Evolutionary conservation across 2,797 vertebrate species (phyloP), one percentile per base, ranked within the genome.

Genomic region (Coendou prehensilis): DNA sequence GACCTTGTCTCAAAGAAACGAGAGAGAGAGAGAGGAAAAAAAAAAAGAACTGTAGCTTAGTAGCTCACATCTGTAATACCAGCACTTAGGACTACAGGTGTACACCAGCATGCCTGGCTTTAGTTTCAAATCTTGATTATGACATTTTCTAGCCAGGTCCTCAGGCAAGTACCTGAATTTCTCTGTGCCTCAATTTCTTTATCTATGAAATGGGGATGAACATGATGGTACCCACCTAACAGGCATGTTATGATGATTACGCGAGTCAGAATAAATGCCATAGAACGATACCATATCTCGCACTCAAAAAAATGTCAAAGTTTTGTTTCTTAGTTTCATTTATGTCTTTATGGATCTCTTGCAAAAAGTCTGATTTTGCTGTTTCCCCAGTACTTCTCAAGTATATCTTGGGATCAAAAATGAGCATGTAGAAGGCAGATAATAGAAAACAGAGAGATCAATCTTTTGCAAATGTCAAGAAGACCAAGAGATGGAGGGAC

Each of bases 181-280:
- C 41, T 95, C 59, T 59, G 37, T 61, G 64, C 30, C 93, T 97
- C 91, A 17, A 0, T 89, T 81, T 86, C 76, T 69, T 26, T 50
- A 81, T 37, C 2, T 47, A 59, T 73, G 92, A 94, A 96, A 93
- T 33, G 79, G 92, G 50, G 75, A 92, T 37, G 56, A 22, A 71
- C 33, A 84, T 45, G 6, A 45, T 14, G 59, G 41, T 33, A 52
- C 7, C 23, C n/a, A 54, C 79, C 78, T 23, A 57, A 63, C 9
- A 54, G 63, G 26, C 28, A 47, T 9, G 3, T 79, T 47, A 18
- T 22, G n/a, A 63, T 61, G 33, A 84, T 28, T 75, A 52, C 79
- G 93, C 52, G 59, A 89, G 5, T 86, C 64, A n/a, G 15, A 14
- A 14, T 2, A 0, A 23, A 78, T 0, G 3, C 87, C 54, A 37